These are phyloP conservation scores for Murina feae DNA, from an alignment of 2,113 vertebrate genomes.

Conservation along the genomic window DNA sequence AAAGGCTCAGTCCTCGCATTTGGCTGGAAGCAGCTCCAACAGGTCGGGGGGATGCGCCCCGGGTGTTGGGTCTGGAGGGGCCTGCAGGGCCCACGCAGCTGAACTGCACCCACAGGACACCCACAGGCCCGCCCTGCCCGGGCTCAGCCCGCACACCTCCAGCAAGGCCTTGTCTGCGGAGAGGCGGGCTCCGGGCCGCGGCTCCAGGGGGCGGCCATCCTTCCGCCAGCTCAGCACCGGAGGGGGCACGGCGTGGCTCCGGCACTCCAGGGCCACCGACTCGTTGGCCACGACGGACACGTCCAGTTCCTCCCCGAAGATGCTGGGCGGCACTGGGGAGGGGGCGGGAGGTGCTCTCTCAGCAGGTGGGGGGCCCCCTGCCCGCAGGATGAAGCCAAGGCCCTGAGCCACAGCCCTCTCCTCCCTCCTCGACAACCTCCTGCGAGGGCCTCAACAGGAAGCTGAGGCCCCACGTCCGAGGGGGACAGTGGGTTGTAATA, in stretches of 20 bases:
- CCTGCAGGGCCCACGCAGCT: background rate
- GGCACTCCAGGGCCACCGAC: conserved; percentile 70
- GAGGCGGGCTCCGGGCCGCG: conserved; percentile 68
- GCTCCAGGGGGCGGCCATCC: conserved; percentile 71
- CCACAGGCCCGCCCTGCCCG: rapidly evolving
- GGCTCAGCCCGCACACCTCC: conserved; percentile 75
- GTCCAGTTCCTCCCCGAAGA: conserved; percentile 70
- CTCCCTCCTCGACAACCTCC: rapidly evolving
- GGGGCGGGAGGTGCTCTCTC: background rate
- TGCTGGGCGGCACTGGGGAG: conserved; percentile 52
- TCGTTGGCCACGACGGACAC: conserved; percentile 58
- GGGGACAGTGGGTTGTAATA: rapidly evolving
- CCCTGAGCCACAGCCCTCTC: background rate
- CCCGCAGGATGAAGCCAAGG: rapidly evolving
- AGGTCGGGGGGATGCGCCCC: background rate
- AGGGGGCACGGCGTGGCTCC: background rate
- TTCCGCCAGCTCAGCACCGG: conserved; percentile 72
- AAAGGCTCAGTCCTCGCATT: background rate
- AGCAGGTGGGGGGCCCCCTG: rapidly evolving
- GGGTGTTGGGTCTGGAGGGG: background rate
- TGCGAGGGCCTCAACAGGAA: background rate
- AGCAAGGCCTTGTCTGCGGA: conserved; percentile 81
- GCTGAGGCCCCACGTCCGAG: background rate
- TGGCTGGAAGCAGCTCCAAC: background rate
- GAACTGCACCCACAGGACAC: background rate